These are phyloP conservation scores for Lepidonotus clava DNA, from an alignment of 2,888 invertebrate genomes.

Conservation along the genomic window DNA sequence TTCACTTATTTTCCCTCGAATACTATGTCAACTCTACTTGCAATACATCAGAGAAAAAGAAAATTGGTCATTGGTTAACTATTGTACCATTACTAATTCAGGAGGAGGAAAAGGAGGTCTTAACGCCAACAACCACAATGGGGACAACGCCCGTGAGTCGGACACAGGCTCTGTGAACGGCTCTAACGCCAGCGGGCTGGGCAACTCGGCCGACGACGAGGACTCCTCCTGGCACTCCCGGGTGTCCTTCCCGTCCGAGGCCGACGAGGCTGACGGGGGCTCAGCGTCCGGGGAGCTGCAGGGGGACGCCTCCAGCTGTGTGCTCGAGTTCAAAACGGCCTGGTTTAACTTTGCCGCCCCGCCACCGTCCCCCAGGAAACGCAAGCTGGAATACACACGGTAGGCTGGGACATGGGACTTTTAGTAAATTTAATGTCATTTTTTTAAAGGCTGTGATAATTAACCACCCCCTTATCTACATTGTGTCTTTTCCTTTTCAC, in stretches of 20 bases:
- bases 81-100: background rate
- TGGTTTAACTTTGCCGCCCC: conserved; percentile 99
- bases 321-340: conserved; percentile 92
- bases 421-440: too few relatives aligned
- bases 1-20: too few relatives aligned
- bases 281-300: conserved; percentile 28
- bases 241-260: conserved; percentile 49
- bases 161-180: conserved; percentile 49
- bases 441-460: too few relatives aligned
- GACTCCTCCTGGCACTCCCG: conserved; percentile 54
- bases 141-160: conserved; percentile 46
- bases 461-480: too few relatives aligned
- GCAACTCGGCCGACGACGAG: conserved; percentile 63
- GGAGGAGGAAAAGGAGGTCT: background rate
- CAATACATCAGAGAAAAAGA: too few relatives aligned
- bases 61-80: background rate
- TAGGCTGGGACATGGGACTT: conserved; percentile 78
- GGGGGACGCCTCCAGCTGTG: conserved; percentile 86
- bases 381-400: conserved; percentile 96
- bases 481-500: too few relatives aligned
- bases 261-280: background rate
- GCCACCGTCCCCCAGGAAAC: conserved; percentile 94
- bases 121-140: conserved; percentile 23
- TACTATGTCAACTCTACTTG: too few relatives aligned
- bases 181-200: conserved; percentile 52